Conservation (phyloP, 2,797 vertebrate genomes). For the Eulemur rubriventer region DNA sequence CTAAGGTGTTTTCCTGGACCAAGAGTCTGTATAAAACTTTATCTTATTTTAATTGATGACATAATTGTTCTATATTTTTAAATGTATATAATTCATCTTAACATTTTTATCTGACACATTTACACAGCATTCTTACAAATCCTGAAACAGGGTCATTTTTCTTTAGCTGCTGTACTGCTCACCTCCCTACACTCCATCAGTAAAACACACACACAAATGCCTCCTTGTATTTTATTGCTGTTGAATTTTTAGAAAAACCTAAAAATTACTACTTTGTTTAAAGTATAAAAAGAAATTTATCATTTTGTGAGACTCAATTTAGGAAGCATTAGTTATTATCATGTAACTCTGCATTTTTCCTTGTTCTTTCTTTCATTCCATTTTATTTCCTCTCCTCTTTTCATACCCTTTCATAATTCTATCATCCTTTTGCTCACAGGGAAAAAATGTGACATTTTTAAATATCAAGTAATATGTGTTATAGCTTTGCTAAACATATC, state of each 20-base stretch:
- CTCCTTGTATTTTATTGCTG: neutral
- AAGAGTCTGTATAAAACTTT: neutral
- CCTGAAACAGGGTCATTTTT: neutral
- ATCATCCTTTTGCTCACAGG: neutral
- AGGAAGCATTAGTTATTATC: neutral
- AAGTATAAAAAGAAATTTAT: neutral
- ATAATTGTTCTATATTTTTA: neutral
- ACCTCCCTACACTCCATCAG: rapidly evolving
- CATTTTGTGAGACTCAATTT: neutral
- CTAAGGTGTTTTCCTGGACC: rapidly evolving
- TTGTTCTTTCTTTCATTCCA: neutral
- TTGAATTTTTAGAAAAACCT: neutral
- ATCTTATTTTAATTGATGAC: neutral
- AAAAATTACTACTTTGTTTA: neutral
- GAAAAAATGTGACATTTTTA: constrained; percentile 66
- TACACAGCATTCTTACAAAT: neutral
- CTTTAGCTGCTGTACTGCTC: neutral
- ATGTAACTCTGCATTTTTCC: neutral
- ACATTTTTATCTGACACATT: neutral
- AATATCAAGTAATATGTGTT: constrained; percentile 73
- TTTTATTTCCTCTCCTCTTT: neutral
- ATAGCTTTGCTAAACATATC: constrained; percentile 67
- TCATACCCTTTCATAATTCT: neutral
- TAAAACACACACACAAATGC: neutral
- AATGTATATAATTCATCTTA: neutral